phyloP scores from a whole-genome alignment of 2,113 vertebrate species.

The Marcusenius ussheri region DNA sequence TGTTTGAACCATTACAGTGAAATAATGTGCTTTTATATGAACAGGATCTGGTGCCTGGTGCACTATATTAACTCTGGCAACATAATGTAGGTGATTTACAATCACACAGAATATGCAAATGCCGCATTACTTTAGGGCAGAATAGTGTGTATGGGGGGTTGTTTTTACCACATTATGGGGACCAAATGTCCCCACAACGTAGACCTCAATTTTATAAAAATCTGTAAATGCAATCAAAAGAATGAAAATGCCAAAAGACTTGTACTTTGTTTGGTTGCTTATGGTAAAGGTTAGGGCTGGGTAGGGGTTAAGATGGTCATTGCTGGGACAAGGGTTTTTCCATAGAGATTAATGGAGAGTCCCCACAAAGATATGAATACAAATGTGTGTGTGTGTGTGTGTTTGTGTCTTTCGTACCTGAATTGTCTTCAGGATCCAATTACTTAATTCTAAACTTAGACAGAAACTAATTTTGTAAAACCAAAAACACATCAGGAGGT shows the following conservation, averaged over 20 bases:
- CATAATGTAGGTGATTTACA: background rate
- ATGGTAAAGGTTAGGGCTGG: background rate
- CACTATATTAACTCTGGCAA: slow-evolving; percentile 1
- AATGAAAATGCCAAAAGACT: background rate
- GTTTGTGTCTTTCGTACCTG: background rate
- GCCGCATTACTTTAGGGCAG: background rate
- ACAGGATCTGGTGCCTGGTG: background rate
- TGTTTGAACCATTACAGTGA: slow-evolving; percentile 16
- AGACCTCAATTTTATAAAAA: background rate
- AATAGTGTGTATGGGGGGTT: background rate
- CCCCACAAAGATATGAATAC: background rate
- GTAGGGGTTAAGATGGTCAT: background rate
- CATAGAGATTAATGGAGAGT: background rate
- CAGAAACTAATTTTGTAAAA: background rate
- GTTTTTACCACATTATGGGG: background rate
- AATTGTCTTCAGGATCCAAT: background rate
- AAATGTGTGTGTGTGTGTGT: background rate
- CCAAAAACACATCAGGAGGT: background rate
- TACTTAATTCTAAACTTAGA: background rate
- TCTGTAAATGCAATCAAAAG: background rate
- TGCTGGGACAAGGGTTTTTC: background rate
- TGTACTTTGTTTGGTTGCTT: background rate
- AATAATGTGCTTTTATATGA: background rate
- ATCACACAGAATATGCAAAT: background rate
- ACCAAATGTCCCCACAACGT: background rate